Percentiles rank a stretch among this genome's conserved stretches.
phyloP scores from a whole-genome alignment of 2,797 vertebrate genomes.

The Halcyon badia region DNA sequence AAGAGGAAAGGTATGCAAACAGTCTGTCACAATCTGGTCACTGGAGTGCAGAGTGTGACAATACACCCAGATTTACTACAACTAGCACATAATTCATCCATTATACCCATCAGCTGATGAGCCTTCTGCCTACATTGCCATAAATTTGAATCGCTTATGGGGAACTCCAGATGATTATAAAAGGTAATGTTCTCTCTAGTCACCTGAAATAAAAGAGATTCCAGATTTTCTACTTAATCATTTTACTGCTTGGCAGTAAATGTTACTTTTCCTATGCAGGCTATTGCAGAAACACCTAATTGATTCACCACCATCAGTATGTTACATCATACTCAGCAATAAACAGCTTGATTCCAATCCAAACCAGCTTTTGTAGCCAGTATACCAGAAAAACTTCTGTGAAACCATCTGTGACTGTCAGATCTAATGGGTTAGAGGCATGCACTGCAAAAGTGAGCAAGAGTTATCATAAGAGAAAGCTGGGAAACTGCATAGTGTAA shows the following conservation, averaged over 20 bases:
- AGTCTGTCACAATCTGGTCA: constrained; percentile 51
- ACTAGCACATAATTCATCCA: background rate
- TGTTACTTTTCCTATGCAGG: constrained; percentile 24
- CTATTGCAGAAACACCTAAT: constrained; percentile 58
- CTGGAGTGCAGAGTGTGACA: constrained; percentile 6
- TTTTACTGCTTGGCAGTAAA: constrained; percentile 61
- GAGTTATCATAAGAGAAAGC: background rate
- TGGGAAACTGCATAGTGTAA: background rate
- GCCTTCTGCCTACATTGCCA: background rate
- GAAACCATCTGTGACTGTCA: constrained; percentile 65
- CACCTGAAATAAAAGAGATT: constrained; percentile 62
- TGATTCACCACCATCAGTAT: constrained; percentile 65
- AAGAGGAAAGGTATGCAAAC: constrained; percentile 34
- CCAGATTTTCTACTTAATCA: constrained; percentile 66
- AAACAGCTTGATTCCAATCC: constrained; percentile 61
- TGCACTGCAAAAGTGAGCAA: constrained; percentile 21
- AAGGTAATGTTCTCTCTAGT: constrained; percentile 54
- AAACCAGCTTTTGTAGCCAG: constrained; percentile 57
- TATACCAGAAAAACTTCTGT: constrained; percentile 64
- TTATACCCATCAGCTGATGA: constrained; percentile 40
- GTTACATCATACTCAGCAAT: constrained; percentile 53
- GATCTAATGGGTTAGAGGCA: constrained; percentile 36
- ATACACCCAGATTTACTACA: constrained; percentile 11
- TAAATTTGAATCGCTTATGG: constrained; percentile 53
- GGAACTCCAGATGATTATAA: constrained; percentile 54